These are phyloP conservation scores for Enteromius thamalakanensis DNA, from an alignment of 2,797 vertebrate species.

Conservation along the genomic window DNA sequence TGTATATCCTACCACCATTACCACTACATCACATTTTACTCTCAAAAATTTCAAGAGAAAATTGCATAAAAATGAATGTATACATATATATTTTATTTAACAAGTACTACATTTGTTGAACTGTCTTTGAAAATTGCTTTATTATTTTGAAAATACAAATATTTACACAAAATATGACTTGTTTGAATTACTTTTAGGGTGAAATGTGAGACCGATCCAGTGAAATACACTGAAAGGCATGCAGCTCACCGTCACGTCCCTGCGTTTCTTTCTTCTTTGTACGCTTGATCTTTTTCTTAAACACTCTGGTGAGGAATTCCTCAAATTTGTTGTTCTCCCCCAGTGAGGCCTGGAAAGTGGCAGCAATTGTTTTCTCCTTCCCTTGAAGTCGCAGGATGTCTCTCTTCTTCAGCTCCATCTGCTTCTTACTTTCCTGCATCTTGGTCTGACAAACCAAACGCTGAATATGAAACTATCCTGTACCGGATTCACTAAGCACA, in stretches of 20 bases:
- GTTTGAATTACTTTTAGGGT: background rate
- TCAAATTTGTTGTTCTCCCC: constrained; percentile 86
- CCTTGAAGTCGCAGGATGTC: constrained; percentile 83
- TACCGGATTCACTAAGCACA: background rate
- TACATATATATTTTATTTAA: background rate
- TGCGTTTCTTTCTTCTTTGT: constrained; percentile 74
- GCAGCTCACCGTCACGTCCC: constrained; percentile 58
- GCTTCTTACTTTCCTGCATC: constrained; percentile 75
- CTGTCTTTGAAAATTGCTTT: background rate
- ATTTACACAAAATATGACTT: background rate
- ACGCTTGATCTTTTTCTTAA: constrained; percentile 84
- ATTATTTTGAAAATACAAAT: background rate
- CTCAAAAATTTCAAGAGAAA: background rate
- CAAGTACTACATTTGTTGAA: background rate
- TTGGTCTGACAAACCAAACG: constrained; percentile 70
- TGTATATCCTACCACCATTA: background rate
- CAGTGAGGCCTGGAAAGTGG: constrained; percentile 79
- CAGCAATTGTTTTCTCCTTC: constrained; percentile 75
- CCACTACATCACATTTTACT: background rate
- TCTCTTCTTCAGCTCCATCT: constrained; percentile 80
- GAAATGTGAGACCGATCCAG: background rate
- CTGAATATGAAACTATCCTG: background rate
- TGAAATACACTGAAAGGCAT: background rate
- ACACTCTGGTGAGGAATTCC: constrained; percentile 84
- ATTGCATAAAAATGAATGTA: too few relatives aligned